Conservation (phyloP, 2,797 vertebrate genomes). For the Odontamblyopus rebecca region DNA sequence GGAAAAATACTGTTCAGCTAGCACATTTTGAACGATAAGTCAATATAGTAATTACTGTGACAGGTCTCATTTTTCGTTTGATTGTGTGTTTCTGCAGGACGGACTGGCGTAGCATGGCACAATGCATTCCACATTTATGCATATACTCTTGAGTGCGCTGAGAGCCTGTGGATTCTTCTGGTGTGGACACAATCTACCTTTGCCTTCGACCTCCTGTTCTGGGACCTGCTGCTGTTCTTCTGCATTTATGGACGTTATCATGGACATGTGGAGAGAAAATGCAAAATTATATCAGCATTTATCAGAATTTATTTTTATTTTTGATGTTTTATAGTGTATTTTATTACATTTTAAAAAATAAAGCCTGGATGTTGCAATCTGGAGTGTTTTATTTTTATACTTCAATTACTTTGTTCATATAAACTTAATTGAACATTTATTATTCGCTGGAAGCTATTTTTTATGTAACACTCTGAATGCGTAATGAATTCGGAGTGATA, state of each 20-base stretch:
- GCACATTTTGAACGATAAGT: no score
- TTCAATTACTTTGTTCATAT: no score
- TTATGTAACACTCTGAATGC: no score
- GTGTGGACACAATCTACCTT: slow-evolving; percentile 11
- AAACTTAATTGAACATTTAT: no score
- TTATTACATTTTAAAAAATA: slow-evolving; percentile 28
- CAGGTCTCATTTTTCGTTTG: no score
- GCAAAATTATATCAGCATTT: not conserved
- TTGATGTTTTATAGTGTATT: slow-evolving; percentile 24
- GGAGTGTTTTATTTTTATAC: not conserved
- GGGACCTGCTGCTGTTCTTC: slow-evolving; percentile 3
- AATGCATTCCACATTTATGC: slow-evolving; percentile 13
- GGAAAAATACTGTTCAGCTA: no score
- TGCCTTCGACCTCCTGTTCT: slow-evolving; percentile 29
- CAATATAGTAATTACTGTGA: no score
- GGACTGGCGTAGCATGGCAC: slow-evolving; percentile 3
- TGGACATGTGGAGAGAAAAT: not conserved
- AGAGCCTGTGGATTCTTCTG: not conserved
- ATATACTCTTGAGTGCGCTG: not conserved
- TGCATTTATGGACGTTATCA: not conserved
- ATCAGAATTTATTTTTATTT: slow-evolving; percentile 9
- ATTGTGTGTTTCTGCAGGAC: slow-evolving; percentile 3
- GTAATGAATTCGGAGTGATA: no score
- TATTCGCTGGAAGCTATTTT: no score
- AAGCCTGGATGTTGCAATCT: slow-evolving; percentile 15